These are phyloP conservation scores for Psilopogon haemacephalus DNA, from an alignment of 2,113 vertebrate genomes.

Conservation along the genomic window DNA sequence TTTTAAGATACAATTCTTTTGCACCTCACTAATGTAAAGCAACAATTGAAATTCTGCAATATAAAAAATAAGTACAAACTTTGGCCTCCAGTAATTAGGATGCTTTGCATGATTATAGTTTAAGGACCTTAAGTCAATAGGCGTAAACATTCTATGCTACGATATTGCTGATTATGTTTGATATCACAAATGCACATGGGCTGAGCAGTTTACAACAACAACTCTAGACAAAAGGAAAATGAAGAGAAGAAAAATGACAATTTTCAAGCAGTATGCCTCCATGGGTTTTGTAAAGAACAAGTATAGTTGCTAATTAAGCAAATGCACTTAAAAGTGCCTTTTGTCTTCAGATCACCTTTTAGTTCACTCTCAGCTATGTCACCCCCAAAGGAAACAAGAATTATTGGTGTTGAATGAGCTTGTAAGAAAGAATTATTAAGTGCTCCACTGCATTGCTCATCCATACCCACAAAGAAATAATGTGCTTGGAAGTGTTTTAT, in stretches of 20 bases:
- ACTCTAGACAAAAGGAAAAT: background rate
- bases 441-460: background rate
- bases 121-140: background rate
- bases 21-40: background rate
- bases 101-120: background rate
- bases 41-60: background rate
- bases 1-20: background rate
- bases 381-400: background rate
- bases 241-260: background rate
- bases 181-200: background rate
- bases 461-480: background rate
- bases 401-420: background rate
- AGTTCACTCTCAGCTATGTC: background rate
- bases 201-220: background rate
- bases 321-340: background rate
- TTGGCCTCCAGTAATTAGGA: background rate
- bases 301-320: background rate
- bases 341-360: background rate
- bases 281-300: background rate
- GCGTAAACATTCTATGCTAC: slow-evolving; percentile 10
- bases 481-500: background rate
- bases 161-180: background rate
- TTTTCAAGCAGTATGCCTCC: background rate
- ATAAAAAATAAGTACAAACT: background rate
- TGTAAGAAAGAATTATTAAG: background rate